Conservation (phyloP, 2,113 vertebrate species). For the Myiozetetes cayanensis region DNA sequence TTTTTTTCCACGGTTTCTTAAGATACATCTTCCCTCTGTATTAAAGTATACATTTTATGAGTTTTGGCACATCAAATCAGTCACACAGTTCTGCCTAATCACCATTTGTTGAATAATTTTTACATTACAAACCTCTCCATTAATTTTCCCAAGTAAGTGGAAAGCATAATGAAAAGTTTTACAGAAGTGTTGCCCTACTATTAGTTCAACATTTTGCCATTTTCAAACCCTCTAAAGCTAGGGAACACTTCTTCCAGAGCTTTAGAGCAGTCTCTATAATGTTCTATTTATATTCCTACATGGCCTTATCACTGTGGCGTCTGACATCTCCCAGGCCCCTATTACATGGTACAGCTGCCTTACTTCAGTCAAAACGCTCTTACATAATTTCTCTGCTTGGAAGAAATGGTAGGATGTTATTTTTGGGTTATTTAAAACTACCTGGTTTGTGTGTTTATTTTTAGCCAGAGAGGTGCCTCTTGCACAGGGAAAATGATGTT, state of each 20-base stretch:
- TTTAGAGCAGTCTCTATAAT: neutral
- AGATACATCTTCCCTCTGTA: neutral
- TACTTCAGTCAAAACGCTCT: neutral
- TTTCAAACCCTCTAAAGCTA: neutral
- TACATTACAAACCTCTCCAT: neutral
- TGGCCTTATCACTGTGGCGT: neutral
- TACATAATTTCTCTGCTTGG: neutral
- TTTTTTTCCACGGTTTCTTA: neutral
- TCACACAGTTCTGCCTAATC: neutral
- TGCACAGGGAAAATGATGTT: neutral
- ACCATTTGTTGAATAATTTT: neutral
- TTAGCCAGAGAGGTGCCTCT: constrained; percentile 12
- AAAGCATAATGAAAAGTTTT: neutral
- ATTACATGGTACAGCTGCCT: neutral
- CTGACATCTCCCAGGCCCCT: neutral
- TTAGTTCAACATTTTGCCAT: neutral
- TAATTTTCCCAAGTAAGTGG: neutral
- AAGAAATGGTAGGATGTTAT: neutral
- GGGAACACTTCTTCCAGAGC: neutral
- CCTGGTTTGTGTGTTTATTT: constrained; percentile 19
- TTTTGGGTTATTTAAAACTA: neutral
- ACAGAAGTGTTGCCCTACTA: neutral
- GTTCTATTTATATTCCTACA: neutral
- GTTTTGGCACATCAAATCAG: neutral
- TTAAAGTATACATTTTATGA: neutral